A percentile compares a stretch with the other conserved stretches of the same genome.
Evolutionary conservation across 2,113 vertebrate species (phyloP).

Genomic region (Drymodes brunneopygia): DNA sequence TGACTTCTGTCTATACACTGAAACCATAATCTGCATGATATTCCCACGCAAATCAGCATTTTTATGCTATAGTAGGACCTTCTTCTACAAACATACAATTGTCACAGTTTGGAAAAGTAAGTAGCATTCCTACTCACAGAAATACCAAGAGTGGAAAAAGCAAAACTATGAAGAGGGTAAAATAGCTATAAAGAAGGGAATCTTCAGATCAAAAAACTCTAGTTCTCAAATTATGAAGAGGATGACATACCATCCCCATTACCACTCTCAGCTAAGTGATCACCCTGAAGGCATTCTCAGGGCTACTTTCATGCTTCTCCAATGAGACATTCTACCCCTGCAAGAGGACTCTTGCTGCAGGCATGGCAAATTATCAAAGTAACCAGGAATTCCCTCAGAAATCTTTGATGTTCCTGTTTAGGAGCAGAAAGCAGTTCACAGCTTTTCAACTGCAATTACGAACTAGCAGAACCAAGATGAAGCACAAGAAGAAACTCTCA

Average conservation of each 20-base stretch:
- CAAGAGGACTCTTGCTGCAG: not conserved
- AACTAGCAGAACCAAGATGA: not conserved
- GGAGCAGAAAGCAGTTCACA: not conserved
- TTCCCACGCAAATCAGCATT: not conserved
- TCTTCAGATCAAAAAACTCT: not conserved
- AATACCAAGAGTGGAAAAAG: not conserved
- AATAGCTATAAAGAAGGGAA: not conserved
- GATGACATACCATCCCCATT: not conserved
- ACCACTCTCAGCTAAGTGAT: not conserved
- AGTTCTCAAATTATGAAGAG: not conserved
- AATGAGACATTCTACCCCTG: not conserved
- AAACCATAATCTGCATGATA: not conserved
- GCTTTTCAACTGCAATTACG: not conserved
- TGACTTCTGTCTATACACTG: not conserved
- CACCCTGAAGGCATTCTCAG: not conserved
- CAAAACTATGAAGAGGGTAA: not conserved
- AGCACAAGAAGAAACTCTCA: not conserved
- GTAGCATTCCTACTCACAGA: not conserved
- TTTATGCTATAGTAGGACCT: not conserved
- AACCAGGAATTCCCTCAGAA: not conserved
- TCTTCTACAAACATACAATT: not conserved
- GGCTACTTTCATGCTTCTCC: not conserved
- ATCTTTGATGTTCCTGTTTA: not conserved
- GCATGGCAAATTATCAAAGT: not conserved
- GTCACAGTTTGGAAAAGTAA: not conserved